Evolutionary conservation across 2,888 invertebrate species (phyloP), one percentile per base, ranked within the genome.

Genomic region (Papilio elwesi): DNA sequence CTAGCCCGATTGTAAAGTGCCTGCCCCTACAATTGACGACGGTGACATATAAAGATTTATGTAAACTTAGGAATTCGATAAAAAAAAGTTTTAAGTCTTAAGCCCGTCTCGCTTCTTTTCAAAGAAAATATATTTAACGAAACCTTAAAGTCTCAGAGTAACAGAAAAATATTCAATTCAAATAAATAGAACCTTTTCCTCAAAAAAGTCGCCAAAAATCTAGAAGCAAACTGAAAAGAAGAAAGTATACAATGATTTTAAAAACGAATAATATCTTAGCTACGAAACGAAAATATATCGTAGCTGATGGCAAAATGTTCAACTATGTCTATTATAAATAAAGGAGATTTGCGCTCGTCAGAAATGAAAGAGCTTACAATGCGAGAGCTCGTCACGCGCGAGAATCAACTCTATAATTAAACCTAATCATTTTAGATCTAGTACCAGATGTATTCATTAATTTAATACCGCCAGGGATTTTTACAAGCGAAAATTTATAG

Each of bases 391-490:
- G 59, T 59, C 43, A 59, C 59, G 43, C 43, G 59, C 59, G 43
- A 59, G 59, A 38, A 38, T 59, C 59, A 59, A 59, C 59, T 59
- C 38, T 59, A 59, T 59, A 59, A 59, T 59, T 59, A 59, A 59
- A 59, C 9, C 59, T 59, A 59, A 43, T 59, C 59, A 59, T 59
- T 59, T 59, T 59, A 59, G 43, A 10, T 43, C 38, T 59, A 43
- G 59, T 38, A 59, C 10, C 10, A 59, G 59, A 43, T 38, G 38
- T 59, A 59, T 43, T 59, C 59, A 59, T 59, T 59, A 38, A 43
- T 43, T 59, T 43, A 59, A 59, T 15, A 59, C 59, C 43, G 9
- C 8, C 57, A 36, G 57, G 57, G 13, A n/a, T 59, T n/a, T 59
- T 10, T 43, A 43, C 4, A 15, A 59, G 59, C 43, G 59, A 43